These are phyloP conservation scores for Hemaris fuciformis DNA, from an alignment of 2,888 invertebrate genomes.

Conservation along the genomic window DNA sequence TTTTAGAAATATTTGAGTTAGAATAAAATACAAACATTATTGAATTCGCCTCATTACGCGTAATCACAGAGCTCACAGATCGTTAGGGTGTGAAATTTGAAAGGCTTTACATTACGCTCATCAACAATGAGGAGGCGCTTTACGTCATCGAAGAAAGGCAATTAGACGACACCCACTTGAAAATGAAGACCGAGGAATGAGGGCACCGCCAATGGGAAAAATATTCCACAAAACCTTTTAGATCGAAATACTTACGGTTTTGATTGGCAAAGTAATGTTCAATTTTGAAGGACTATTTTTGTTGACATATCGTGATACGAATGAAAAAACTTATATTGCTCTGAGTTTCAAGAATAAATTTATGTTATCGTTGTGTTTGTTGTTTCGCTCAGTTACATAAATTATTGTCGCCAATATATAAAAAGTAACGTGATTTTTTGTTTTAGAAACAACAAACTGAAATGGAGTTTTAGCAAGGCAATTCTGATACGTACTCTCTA, in stretches of 20 bases:
- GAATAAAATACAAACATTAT: background rate
- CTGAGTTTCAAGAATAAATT: background rate
- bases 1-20: background rate
- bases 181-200: constrained; percentile 13
- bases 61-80: background rate
- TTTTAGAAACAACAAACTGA: no score
- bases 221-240: constrained; percentile 3
- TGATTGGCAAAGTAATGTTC: background rate
- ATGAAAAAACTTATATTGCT: background rate
- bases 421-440: background rate
- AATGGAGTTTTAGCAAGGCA: no score
- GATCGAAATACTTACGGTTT: background rate
- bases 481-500: no score
- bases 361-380: background rate
- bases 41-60: background rate
- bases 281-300: background rate
- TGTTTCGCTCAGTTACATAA: background rate
- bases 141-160: constrained; percentile 14
- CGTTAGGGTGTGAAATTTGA: constrained; percentile 4
- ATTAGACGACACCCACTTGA: constrained; percentile 16
- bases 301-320: background rate
- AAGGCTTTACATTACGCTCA: background rate
- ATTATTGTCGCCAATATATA: background rate
- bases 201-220: background rate
- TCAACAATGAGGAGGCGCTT: background rate